phyloP scores from a whole-genome alignment of 2,888 invertebrate species.

The Pardosa pseudoannulata region DNA sequence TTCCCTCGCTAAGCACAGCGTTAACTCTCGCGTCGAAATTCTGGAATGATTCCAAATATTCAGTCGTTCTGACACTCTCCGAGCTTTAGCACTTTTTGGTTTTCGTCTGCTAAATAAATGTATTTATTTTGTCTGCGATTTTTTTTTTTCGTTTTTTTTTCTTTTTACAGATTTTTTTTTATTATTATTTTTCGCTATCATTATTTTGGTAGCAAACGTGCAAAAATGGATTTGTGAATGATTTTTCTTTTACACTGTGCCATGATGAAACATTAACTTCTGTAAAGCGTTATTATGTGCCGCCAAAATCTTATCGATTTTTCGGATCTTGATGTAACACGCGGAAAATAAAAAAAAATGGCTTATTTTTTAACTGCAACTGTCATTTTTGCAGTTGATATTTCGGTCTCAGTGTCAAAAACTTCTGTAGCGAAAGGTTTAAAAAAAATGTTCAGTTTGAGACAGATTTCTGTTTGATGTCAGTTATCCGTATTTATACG shows the following conservation, averaged over 20 bases:
- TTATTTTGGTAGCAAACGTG: neutral
- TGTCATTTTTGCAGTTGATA: neutral
- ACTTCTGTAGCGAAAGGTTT: neutral
- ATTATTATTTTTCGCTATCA: neutral
- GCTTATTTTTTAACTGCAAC: neutral
- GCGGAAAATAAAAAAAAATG: neutral
- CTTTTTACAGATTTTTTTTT: neutral
- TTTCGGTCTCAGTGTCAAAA: neutral
- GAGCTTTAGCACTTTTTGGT: conserved; percentile 15
- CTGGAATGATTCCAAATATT: conserved; percentile 58
- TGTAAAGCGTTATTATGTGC: neutral
- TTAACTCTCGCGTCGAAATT: conserved; percentile 43
- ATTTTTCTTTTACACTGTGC: neutral
- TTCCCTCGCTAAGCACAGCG: conserved; percentile 18
- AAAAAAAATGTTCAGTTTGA: too few relatives aligned
- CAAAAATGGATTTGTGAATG: conserved; percentile 10
- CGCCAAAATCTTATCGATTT: neutral
- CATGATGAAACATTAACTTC: conserved; percentile 14
- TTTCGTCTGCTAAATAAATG: conserved; percentile 45
- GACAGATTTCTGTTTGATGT: too few relatives aligned
- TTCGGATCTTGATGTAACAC: neutral
- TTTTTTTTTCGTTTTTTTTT: neutral
- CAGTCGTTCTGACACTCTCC: conserved; percentile 30
- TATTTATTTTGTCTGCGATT: conserved; percentile 49
- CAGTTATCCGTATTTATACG: too few relatives aligned